Evolutionary conservation across 2,888 invertebrate species (phyloP), one percentile per base, ranked within the genome.

Genomic region (Lasioglossum villosulum): DNA sequence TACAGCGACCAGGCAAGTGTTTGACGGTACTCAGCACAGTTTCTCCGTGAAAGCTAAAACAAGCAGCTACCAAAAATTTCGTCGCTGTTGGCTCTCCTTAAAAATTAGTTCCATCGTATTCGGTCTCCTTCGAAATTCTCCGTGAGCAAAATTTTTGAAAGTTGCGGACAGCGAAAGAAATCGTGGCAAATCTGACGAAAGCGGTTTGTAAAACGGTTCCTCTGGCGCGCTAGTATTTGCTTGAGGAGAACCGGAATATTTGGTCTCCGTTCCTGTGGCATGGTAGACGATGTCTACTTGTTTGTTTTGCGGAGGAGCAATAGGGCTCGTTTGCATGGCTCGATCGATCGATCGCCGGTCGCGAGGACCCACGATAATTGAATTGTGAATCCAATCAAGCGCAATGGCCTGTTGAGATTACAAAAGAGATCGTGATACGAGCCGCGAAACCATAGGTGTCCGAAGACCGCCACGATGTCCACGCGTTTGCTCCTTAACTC

Each of bases 361-460:
- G 84, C 85, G 89, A 87, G 87, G 83, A 88, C 86, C 84, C 81
- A 78, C 84, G 90, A 90, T 90, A 90, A 90, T 90, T 90, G 90
- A 90, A 90, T 90, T 87, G 90, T 88, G 90, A 89, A 90, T 90
- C 90, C 90, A 90, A 90, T 90, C 90, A 90, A 87, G 89, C 89
- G 86, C 80, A 86, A 88, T 88, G 80, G 82, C 80, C 78, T 79
- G 86, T 83, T 84, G 86, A 89, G 90, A 90, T 90, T 90, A 86
- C 89, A 87, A 90, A 90, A 90, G 89, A 86, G 89, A 84, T 87
- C 84, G 90, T 68, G 81, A 88, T 78, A 85, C 85, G 63, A 78
- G 63, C 83, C 39, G 78, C 75, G 63, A 27, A n/a, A 78, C 73
- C 63, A 37, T 86, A 37, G 19, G 74, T 75, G 71, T 59, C 42